phyloP scores from a whole-genome alignment of 1,140 invertebrate genomes.

The Drosophila athabasca region DNA sequence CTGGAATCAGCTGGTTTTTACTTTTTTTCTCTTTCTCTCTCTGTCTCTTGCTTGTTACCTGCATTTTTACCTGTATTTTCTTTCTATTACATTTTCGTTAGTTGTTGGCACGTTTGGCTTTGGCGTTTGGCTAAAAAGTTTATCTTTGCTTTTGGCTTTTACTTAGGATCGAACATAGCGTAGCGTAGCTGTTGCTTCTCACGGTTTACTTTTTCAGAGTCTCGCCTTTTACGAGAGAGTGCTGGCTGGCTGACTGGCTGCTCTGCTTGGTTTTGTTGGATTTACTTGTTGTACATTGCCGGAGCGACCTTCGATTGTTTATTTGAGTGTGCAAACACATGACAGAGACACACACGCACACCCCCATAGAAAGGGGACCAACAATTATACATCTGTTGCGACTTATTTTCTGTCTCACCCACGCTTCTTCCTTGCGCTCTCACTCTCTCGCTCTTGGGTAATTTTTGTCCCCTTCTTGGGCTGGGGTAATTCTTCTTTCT shows the following conservation, averaged over 20 bases:
- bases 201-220: conserved; percentile 74
- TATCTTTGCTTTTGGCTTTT: conserved; percentile 67
- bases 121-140: conserved; percentile 67
- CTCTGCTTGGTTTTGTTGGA: conserved; percentile 1
- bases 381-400: conserved; percentile 34
- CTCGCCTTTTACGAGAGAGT: conserved; percentile 23
- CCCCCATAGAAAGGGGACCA: not conserved
- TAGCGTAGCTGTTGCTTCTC: conserved; percentile 55
- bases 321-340: conserved; percentile 13
- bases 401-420: conserved; percentile 3
- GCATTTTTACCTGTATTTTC: conserved; percentile 52
- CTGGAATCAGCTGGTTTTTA: conserved; percentile 64
- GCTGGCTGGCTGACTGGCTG: conserved; percentile 63
- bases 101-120: conserved; percentile 58
- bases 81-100: conserved; percentile 49
- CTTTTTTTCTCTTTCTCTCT: conserved; percentile 15
- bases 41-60: conserved; percentile 7
- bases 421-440: not conserved
- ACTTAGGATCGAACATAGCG: conserved; percentile 30
- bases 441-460: not conserved
- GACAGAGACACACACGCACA: not conserved
- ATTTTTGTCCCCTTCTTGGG: not conserved
- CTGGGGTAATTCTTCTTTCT: no score
- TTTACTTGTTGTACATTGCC: not conserved
- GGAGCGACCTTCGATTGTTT: conserved; percentile 29